A percentile compares a stretch with the other conserved stretches of the same genome.
These are phyloP conservation scores for Mastomys natalensis DNA, from an alignment of 2,113 vertebrate genomes.

Conservation along the genomic window DNA sequence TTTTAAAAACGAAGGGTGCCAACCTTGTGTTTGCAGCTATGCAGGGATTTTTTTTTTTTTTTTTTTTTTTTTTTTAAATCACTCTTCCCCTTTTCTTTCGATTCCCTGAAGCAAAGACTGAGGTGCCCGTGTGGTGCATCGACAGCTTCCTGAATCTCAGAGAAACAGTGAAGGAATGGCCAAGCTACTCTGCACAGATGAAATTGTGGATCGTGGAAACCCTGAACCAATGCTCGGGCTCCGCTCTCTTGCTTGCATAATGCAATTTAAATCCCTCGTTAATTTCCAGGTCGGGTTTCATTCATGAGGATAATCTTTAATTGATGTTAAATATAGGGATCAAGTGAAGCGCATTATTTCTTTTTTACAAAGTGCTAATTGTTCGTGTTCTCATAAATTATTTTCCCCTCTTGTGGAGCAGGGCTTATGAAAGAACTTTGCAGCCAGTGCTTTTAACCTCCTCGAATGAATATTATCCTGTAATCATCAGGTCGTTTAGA, in stretches of 20 bases:
- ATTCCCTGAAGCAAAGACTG: constrained; percentile 53
- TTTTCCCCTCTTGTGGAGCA: constrained; percentile 81
- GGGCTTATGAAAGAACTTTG: constrained; percentile 84
- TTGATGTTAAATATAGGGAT: constrained; percentile 85
- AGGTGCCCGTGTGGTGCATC: not conserved
- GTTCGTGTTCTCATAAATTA: constrained; percentile 85
- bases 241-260: constrained; percentile 72
- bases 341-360: constrained; percentile 85
- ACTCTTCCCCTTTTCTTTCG: not conserved
- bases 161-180: constrained; percentile 26
- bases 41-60: constrained; percentile 62
- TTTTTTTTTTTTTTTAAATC: not conserved
- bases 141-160: constrained; percentile 10
- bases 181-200: not conserved
- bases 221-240: constrained; percentile 37
- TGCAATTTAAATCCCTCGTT: constrained; percentile 83
- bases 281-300: constrained; percentile 85
- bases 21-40: constrained; percentile 63
- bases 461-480: constrained; percentile 83
- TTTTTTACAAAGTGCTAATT: constrained; percentile 85
- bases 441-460: constrained; percentile 84
- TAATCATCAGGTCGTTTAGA: constrained; percentile 77
- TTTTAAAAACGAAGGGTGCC: constrained; percentile 72
- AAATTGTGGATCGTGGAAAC: not conserved
- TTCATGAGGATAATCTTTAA: constrained; percentile 85